Percentiles rank a stretch among this genome's conserved stretches.
phyloP scores from a whole-genome alignment of 2,797 vertebrate genomes.

The Hozukius guyotensis region DNA sequence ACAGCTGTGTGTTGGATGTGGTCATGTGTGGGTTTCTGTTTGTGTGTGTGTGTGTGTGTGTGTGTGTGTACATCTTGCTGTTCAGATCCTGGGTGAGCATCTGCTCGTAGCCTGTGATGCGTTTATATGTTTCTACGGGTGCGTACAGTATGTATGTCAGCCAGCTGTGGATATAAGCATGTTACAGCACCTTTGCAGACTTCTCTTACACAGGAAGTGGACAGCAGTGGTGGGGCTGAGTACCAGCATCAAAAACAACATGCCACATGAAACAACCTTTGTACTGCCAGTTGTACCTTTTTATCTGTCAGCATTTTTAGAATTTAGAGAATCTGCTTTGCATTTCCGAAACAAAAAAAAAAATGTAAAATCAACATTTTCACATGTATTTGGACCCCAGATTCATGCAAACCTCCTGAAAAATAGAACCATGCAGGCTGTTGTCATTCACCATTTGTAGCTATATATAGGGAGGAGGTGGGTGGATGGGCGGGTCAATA shows the following conservation, averaged over 20 bases:
- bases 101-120: constrained; percentile 26
- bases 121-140: constrained; percentile 10
- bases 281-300: constrained; percentile 4
- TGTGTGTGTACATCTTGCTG: not conserved
- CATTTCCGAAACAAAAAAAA: not conserved
- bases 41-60: constrained; percentile 16
- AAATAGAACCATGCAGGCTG: not conserved
- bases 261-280: constrained; percentile 34
- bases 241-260: constrained; percentile 37
- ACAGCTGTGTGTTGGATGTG: constrained; percentile 54
- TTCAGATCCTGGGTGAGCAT: not conserved
- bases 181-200: constrained; percentile 22
- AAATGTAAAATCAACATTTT: not conserved
- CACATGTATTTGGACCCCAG: not conserved
- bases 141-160: constrained; percentile 14
- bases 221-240: constrained; percentile 16
- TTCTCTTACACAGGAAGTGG: constrained; percentile 54
- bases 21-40: constrained; percentile 34
- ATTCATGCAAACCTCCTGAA: not conserved
- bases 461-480: rapidly evolving
- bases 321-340: not conserved
- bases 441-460: not conserved
- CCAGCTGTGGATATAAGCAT: constrained; percentile 50
- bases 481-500: too few relatives aligned
- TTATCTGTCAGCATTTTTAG: not conserved